Evolutionary conservation across 2,888 invertebrate species (phyloP), one percentile per base, ranked within the genome.

Genomic region (Adineta ricciae): DNA sequence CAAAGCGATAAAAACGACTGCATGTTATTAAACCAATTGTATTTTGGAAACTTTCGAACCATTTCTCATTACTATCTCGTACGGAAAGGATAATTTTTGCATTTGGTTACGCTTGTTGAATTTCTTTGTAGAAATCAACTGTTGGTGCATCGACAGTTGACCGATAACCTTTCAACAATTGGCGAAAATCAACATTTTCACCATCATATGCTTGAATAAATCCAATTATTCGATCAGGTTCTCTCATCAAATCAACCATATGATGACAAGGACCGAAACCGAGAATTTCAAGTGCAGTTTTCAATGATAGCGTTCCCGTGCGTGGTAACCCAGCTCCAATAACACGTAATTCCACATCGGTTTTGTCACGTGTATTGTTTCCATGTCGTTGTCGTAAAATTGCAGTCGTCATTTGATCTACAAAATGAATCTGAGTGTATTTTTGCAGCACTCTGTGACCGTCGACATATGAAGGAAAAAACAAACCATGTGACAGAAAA

Each of bases 241-340:
- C 21, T 11, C 16, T 38, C 21, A 46, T 16, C 19, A 83, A 21
- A 46, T 36, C 38, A 27, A 32, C 27, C 83, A 83, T 83, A 46
- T 83, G 83, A 49, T 83, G 41, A 54, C 52, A 84, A 32, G 46
- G 46, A n/a, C 84, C 50, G n/a, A 27, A n/a, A 16, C 46, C 27
- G 24, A 84, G 84, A 11, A 46, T n/a, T 52, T 84, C 52, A 36
- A 84, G 54, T 2, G 84, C 84, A 41, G 36, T 9, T 84, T 84
- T 49, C 11, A 52, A 24, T 32, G 50, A 50, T 36, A 9, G 4
- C 11, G 84, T 84, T 21, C 54, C 84, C 14, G 84, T 83, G 9
- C 84, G 46, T 52, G 50, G 41, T 24, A 83, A 36, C 8, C 84
- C 84, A n/a, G 84, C 84, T n/a, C 84, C 49, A 36, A 84, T 52